A percentile compares a stretch with the other conserved stretches of the same genome.
Evolutionary conservation across 2,888 invertebrate species (phyloP).

Genomic region (Polydrusus tereticollis): DNA sequence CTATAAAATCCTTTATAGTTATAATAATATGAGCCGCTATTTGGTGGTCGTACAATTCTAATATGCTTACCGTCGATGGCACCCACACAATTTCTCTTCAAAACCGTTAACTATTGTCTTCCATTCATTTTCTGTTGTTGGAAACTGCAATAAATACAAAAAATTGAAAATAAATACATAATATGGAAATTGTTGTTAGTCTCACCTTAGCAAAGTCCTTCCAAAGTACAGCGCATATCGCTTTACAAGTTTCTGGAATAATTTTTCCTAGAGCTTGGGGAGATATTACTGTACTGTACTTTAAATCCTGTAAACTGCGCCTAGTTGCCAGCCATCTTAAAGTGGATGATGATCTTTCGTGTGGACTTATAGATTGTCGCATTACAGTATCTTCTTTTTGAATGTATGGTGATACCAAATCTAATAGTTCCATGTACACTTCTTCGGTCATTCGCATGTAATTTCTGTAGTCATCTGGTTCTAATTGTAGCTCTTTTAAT

Average conservation of each 20-base stretch:
- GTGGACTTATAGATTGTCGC: neutral
- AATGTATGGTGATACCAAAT: too few relatives aligned
- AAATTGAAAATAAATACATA: neutral
- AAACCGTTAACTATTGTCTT: neutral
- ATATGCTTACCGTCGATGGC: too few relatives aligned
- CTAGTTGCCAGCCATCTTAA: slow-evolving; percentile 10
- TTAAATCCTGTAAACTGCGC: neutral
- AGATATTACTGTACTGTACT: slow-evolving; percentile 11
- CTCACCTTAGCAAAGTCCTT: neutral
- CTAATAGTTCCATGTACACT: too few relatives aligned
- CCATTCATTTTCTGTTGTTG: neutral
- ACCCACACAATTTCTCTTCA: too few relatives aligned
- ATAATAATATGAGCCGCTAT: too few relatives aligned
- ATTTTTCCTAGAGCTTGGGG: slow-evolving; percentile 2
- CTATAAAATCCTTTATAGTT: too few relatives aligned
- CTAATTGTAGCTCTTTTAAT: too few relatives aligned
- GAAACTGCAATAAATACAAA: neutral
- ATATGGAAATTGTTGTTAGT: neutral
- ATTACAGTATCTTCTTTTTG: slow-evolving; percentile 6
- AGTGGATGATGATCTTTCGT: slow-evolving; percentile 1
- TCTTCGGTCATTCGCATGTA: too few relatives aligned
- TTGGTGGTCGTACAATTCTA: neutral
- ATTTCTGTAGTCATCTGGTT: too few relatives aligned
- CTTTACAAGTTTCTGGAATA: slow-evolving; percentile 18
- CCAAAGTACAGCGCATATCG: neutral